Percentiles rank a stretch among this genome's conserved stretches.
These are phyloP conservation scores for Daubentonia madagascariensis DNA, from an alignment of 2,113 vertebrate species.

Conservation along the genomic window DNA sequence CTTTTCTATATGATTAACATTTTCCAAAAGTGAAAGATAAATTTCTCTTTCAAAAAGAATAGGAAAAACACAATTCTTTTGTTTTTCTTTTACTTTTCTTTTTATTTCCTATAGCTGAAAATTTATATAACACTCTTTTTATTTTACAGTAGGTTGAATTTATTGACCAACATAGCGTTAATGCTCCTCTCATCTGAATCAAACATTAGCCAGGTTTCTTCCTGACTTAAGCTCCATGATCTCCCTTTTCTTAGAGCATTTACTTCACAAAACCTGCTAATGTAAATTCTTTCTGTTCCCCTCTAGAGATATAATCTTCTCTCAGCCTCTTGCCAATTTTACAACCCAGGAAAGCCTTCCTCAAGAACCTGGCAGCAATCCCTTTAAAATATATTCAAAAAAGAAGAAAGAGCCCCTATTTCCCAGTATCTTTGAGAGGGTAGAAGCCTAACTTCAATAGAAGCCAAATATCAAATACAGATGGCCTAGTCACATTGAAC, in stretches of 20 bases:
- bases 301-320: not conserved
- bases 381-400: not conserved
- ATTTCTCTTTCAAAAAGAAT: not conserved
- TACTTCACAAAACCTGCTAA: not conserved
- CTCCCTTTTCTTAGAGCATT: not conserved
- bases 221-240: not conserved
- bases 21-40: not conserved
- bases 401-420: not conserved
- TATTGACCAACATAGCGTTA: not conserved
- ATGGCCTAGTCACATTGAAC: not conserved
- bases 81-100: not conserved
- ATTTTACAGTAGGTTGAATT: not conserved
- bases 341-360: not conserved
- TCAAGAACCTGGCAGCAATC: not conserved
- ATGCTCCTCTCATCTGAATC: not conserved
- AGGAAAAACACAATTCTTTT: not conserved
- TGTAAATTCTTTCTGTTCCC: not conserved
- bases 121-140: not conserved
- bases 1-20: not conserved
- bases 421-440: not conserved
- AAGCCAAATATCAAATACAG: not conserved
- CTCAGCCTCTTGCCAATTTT: not conserved
- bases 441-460: not conserved
- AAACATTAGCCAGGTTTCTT: not conserved
- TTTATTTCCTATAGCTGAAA: not conserved